These are phyloP conservation scores for Oreochromis grahami DNA, from an alignment of 2,797 vertebrate genomes.

Conservation along the genomic window DNA sequence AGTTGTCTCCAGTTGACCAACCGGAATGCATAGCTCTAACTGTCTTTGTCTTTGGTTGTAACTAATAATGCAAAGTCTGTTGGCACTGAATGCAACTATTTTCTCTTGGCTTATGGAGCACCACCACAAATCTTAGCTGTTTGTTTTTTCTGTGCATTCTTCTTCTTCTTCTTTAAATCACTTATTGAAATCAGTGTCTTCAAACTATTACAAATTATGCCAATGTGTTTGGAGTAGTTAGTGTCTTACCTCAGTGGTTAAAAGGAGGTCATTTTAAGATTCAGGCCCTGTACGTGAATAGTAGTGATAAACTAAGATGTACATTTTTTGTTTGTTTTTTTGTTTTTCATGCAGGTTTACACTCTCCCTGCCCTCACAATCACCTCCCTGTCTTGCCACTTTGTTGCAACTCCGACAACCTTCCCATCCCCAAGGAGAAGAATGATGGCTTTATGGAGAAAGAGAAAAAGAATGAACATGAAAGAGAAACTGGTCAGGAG, in stretches of 20 bases:
- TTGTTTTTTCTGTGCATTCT: neutral
- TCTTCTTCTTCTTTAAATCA: neutral
- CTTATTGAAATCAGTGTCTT: neutral
- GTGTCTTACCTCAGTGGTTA: neutral
- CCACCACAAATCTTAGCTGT: neutral
- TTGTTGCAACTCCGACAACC: neutral
- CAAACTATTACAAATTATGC: neutral
- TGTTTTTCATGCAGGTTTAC: constrained; percentile 17
- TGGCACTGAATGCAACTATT: neutral
- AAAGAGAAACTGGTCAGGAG: neutral
- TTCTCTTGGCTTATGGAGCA: neutral
- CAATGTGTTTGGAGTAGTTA: neutral
- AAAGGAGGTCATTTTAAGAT: neutral
- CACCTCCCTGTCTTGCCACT: neutral
- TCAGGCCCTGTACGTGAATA: no score
- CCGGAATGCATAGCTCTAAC: neutral
- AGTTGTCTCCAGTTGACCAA: neutral
- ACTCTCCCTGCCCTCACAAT: constrained; percentile 11
- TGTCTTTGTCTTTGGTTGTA: neutral
- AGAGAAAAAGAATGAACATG: neutral
- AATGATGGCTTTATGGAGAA: neutral
- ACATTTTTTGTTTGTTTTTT: neutral
- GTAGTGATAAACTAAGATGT: neutral
- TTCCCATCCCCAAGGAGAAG: neutral
- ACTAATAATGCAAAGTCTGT: neutral